Evolutionary conservation across 2,797 vertebrate species (phyloP).

Genomic region (Anabas testudineus): DNA sequence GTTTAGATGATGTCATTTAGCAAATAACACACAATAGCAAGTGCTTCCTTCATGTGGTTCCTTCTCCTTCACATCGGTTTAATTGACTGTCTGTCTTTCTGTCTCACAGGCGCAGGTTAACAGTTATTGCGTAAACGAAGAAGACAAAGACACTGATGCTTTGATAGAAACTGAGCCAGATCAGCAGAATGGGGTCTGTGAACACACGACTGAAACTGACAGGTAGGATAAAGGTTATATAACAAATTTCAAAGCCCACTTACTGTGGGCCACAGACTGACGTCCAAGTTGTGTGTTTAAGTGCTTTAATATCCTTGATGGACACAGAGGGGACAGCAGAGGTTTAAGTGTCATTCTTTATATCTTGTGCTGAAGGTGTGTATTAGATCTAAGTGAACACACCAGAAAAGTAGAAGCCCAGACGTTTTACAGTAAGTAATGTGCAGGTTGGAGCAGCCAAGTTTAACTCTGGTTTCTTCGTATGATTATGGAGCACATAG

Average conservation of each 20-base stretch:
- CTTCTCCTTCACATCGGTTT: background rate
- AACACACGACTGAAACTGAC: conserved; percentile 71
- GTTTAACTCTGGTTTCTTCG: background rate
- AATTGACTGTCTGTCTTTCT: conserved; percentile 20
- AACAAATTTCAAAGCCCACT: background rate
- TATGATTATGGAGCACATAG: conserved; percentile 2
- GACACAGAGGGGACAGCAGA: conserved; percentile 26
- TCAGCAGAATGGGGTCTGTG: conserved; percentile 79
- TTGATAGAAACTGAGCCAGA: conserved; percentile 82
- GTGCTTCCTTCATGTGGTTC: background rate
- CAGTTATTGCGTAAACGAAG: conserved; percentile 72
- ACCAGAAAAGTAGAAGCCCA: conserved; percentile 18
- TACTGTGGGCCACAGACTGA: background rate
- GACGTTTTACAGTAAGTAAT: conserved; percentile 11
- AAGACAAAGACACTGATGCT: conserved; percentile 84
- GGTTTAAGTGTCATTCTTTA: conserved; percentile 24
- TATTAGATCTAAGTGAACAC: conserved; percentile 22
- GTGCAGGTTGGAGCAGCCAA: background rate
- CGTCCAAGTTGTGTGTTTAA: background rate
- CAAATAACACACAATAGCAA: background rate
- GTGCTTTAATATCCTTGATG: background rate
- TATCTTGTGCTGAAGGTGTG: conserved; percentile 31
- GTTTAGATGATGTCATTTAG: conserved; percentile 2
- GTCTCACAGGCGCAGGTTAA: conserved; percentile 83
- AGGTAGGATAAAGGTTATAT: conserved; percentile 76